Evolutionary conservation across 2,113 vertebrate species (phyloP), one percentile per base, ranked within the genome.

Genomic region (Misgurnus mizolepis): DNA sequence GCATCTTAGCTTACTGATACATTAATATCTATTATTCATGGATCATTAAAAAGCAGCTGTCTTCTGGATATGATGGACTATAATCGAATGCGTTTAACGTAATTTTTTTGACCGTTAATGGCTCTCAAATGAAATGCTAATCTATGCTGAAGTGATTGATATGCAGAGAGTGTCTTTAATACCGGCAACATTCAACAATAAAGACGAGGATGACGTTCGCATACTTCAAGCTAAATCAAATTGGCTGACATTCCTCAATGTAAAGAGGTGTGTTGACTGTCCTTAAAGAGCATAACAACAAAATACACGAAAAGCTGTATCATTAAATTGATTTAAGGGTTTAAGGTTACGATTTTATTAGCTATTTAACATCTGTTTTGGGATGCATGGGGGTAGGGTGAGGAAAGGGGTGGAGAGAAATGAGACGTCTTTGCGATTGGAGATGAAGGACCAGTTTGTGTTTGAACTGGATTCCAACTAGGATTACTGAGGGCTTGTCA

Each of bases 271-370:
- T 12, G 68, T 65, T 79, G 81, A 77, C 41, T 27, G 27, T 78
- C 17, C 14, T 15, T 45, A 45, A 6, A 5, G 5, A 45, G 17
- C 17, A n/a, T n/a, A 47, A 3, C 5, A 47, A 47, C 45, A 47
- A 34, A 58, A 56, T 56, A 6, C 76, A 74, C 88, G 83, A 89
- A 86, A 81, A 76, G 83, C 86, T 41, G 86, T 79, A 58, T 88
- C 84, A 87, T 89, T 79, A 77, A 77, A 79, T 82, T 86, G 87
- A 85, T 73, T 72, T 62, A 11, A 84, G n/a, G 86, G 88, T 88
- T 84, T 90, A 74, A 89, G 89, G 89, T 47, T 86, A 87, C 22
- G 80, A 80, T 69, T 67, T 78, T 84, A 80, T 87, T 88, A 86
- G 81, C 76, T 64, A 3, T 53, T 53, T 53, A 53, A 53, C 50